Percentiles rank a stretch among this genome's conserved stretches.
Conservation (phyloP, 2,888 invertebrate species). For the Caenorhabditis uteleia region DNA sequence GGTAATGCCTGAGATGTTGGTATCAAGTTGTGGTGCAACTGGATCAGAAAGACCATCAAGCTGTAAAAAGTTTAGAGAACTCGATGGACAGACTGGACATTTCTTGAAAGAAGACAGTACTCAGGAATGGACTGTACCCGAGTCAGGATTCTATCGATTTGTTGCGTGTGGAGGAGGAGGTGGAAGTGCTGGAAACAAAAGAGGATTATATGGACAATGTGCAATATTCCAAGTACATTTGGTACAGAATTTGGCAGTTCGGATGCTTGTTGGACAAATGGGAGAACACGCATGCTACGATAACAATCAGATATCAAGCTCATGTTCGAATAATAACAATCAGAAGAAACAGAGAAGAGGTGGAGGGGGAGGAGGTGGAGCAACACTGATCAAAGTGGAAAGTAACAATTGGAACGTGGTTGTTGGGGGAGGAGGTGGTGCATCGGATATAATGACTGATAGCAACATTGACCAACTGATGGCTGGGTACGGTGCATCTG, state of each 20-base stretch:
- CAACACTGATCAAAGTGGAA: constrained; percentile 18
- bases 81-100: constrained; percentile 29
- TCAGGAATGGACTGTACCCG: constrained; percentile 31
- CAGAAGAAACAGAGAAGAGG: not conserved
- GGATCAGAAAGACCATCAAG: constrained; percentile 9
- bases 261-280: constrained; percentile 24
- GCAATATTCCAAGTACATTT: constrained; percentile 20
- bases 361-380: constrained; percentile 39
- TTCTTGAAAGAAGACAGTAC: constrained; percentile 31
- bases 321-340: constrained; percentile 8
- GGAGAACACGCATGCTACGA: constrained; percentile 25
- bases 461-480: not conserved
- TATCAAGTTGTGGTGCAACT: constrained; percentile 14
- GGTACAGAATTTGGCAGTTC: constrained; percentile 15
- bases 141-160: constrained; percentile 23
- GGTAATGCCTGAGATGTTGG: constrained; percentile 13
- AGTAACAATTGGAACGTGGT: constrained; percentile 22
- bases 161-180: constrained; percentile 35
- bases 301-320: constrained; percentile 12
- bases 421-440: constrained; percentile 30
- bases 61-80: constrained; percentile 12
- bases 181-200: too few relatives aligned
- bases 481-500: constrained; percentile 26
- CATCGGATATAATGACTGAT: not conserved
- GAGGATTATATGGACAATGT: constrained; percentile 24